Conservation (phyloP, 1,140 invertebrate genomes). For the Cyclargus thomasi region DNA sequence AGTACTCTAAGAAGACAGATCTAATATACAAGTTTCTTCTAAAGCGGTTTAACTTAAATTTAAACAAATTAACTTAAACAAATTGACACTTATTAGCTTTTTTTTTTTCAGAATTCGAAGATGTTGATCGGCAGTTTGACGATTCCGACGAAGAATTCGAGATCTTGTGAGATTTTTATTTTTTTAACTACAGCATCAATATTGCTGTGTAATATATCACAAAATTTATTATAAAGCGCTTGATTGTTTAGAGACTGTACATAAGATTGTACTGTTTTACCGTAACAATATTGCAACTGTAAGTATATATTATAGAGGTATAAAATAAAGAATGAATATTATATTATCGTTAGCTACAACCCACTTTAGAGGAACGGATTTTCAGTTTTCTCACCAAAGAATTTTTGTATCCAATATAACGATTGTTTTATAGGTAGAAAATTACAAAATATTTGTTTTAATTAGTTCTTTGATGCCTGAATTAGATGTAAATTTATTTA, state of each 20-base stretch:
- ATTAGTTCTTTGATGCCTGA: not conserved
- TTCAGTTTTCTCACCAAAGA: not conserved
- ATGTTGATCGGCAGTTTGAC: slow-evolving; percentile 70
- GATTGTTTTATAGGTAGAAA: not conserved
- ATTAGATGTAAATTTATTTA: not conserved
- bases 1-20: no score
- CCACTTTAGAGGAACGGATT: not conserved
- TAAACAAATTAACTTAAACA: no score
- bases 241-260: not conserved
- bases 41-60: no score
- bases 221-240: slow-evolving; percentile 19
- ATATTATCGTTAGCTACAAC: not conserved
- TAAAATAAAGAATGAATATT: not conserved
- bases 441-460: not conserved
- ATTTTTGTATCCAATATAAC: not conserved
- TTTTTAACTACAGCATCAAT: not conserved
- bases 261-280: not conserved
- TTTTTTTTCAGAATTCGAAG: slow-evolving; percentile 72
- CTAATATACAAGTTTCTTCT: no score
- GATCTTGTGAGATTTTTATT: slow-evolving; percentile 56
- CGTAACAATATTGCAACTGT: not conserved
- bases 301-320: not conserved
- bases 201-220: slow-evolving; percentile 22
- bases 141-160: slow-evolving; percentile 78
- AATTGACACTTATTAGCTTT: no score